Percentiles rank a stretch among this genome's conserved stretches.
Evolutionary conservation across 2,113 vertebrate genomes (phyloP).

Genomic region (Regulus satrapa): DNA sequence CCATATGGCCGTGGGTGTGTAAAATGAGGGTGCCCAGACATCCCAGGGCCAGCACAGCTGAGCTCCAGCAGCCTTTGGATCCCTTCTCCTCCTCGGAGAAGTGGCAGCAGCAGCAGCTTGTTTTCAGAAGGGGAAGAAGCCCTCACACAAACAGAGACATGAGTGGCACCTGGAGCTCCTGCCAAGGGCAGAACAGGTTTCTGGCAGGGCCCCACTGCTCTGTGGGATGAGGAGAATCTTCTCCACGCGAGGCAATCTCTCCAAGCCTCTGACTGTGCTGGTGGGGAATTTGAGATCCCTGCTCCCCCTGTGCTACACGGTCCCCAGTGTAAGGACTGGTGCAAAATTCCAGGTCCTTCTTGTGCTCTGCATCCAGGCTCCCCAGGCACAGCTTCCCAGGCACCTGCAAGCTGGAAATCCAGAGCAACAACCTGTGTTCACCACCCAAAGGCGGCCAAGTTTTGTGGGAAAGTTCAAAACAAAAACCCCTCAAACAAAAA

Average conservation of each 20-base stretch:
- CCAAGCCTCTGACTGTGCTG: background rate
- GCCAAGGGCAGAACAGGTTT: background rate
- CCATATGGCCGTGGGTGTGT: background rate
- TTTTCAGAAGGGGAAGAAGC: background rate
- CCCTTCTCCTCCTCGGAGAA: background rate
- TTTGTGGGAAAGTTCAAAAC: background rate
- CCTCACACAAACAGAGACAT: background rate
- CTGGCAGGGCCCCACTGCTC: background rate
- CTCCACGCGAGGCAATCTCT: background rate
- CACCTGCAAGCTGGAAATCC: background rate
- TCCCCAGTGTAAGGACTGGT: background rate
- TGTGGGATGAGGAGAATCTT: background rate
- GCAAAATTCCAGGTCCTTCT: background rate
- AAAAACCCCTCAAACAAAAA: background rate
- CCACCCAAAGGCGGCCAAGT: background rate
- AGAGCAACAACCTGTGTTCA: background rate
- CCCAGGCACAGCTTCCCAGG: background rate
- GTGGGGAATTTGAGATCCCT: background rate
- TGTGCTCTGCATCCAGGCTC: background rate
- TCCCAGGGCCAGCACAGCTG: background rate
- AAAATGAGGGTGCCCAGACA: background rate
- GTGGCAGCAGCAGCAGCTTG: background rate
- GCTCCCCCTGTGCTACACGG: fast-evolving
- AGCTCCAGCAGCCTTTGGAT: background rate
- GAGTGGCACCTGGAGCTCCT: background rate